A percentile compares a stretch with the other conserved stretches of the same genome.
Conservation (phyloP, 2,888 invertebrate genomes). For the Sympetrum striolatum region DNA sequence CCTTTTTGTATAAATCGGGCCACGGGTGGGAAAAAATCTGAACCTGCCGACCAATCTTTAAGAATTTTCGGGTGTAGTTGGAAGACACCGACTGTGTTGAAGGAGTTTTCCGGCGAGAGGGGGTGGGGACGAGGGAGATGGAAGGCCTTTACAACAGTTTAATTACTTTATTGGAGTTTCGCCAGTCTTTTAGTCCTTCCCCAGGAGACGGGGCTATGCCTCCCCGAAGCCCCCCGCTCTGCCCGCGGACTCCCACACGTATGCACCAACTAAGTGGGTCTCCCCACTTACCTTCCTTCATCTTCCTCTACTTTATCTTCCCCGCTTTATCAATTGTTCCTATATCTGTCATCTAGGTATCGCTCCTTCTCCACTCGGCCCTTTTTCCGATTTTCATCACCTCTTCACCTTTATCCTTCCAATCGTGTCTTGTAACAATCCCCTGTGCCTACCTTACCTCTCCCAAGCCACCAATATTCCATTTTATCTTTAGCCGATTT, state of each 20-base stretch:
- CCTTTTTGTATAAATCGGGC: too few relatives aligned
- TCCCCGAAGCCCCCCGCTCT: not conserved
- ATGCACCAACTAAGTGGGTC: not conserved
- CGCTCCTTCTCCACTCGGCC: not conserved
- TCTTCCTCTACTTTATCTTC: not conserved
- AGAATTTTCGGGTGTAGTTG: not conserved
- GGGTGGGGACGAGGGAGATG: not conserved
- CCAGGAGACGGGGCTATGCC: not conserved
- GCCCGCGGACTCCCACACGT: not conserved
- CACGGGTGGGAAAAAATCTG: not conserved
- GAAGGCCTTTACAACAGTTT: constrained; percentile 39
- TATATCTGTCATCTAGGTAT: too few relatives aligned
- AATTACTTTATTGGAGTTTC: constrained; percentile 44
- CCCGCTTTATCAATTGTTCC: not conserved
- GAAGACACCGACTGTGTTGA: not conserved
- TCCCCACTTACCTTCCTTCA: not conserved
- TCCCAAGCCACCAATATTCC: too few relatives aligned
- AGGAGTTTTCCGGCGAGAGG: not conserved
- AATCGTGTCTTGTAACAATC: too few relatives aligned
- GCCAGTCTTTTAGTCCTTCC: constrained; percentile 41
- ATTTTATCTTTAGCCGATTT: too few relatives aligned
- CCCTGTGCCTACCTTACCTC: too few relatives aligned
- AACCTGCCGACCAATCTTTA: not conserved
- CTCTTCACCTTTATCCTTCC: too few relatives aligned
- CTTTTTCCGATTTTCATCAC: not conserved